Conservation (phyloP, 1,140 invertebrate genomes). For the Anthonomus grandis region DNA sequence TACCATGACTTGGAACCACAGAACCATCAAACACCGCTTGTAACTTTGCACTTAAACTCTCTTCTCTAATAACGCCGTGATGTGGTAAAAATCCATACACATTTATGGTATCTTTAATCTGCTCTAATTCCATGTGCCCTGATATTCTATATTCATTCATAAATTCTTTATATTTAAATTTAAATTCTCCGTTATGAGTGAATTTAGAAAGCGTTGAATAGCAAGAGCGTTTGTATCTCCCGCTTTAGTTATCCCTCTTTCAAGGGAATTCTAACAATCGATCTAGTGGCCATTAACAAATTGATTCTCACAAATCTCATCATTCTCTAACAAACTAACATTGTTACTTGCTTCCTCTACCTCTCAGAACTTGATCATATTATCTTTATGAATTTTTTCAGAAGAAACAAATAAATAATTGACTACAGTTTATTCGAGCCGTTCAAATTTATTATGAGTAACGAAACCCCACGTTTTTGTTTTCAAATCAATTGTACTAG, state of each 20-base stretch:
- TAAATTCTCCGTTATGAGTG: too few relatives aligned
- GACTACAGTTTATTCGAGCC: neutral
- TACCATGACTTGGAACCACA: neutral
- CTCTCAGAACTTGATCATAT: too few relatives aligned
- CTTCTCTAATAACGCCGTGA: too few relatives aligned
- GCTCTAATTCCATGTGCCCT: neutral
- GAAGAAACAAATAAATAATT: neutral
- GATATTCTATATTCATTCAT: neutral
- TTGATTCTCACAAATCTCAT: too few relatives aligned
- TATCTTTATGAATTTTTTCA: neutral
- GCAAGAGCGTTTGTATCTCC: neutral
- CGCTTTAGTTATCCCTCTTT: too few relatives aligned
- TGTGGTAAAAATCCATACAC: neutral
- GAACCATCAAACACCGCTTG: neutral
- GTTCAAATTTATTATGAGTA: neutral
- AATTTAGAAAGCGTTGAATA: neutral
- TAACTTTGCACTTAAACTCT: too few relatives aligned
- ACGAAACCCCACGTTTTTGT: too few relatives aligned
- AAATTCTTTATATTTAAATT: neutral
- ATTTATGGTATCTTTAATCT: neutral
- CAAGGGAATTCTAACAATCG: neutral
- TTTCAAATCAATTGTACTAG: too few relatives aligned
- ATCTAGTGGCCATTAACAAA: neutral
- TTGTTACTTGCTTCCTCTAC: neutral
- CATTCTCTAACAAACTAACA: neutral